Conservation (phyloP, 1,140 invertebrate genomes). For the Drosophila nannoptera region DNA sequence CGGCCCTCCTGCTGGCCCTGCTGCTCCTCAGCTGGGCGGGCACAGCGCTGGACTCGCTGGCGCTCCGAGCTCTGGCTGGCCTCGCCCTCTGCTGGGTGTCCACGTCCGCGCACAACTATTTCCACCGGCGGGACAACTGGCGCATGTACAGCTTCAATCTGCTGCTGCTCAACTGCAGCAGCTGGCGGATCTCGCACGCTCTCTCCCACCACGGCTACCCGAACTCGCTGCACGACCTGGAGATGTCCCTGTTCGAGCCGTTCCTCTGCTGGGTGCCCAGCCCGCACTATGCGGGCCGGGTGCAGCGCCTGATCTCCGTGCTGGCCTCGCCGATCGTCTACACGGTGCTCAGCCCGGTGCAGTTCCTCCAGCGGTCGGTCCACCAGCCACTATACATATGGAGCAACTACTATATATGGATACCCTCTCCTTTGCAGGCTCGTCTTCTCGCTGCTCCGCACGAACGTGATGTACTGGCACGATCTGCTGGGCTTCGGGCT, state of each 20-base stretch:
- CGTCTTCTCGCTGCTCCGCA: conserved; percentile 31
- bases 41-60: conserved; percentile 79
- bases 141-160: conserved; percentile 90
- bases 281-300: conserved; percentile 75
- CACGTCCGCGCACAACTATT: conserved; percentile 88
- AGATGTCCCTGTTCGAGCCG: conserved; percentile 86
- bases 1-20: conserved; percentile 79
- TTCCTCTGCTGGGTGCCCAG: conserved; percentile 84
- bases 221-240: conserved; percentile 88
- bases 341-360: conserved; percentile 71
- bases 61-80: conserved; percentile 79
- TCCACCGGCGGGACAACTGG: conserved; percentile 89
- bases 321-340: conserved; percentile 81
- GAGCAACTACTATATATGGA: background rate
- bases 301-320: conserved; percentile 78
- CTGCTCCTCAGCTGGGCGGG: conserved; percentile 81
- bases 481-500: conserved; percentile 80
- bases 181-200: conserved; percentile 88
- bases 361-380: conserved; percentile 80
- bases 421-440: conserved; percentile 21
- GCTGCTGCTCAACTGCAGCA: conserved; percentile 82
- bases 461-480: conserved; percentile 67
- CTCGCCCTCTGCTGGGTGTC: conserved; percentile 81
- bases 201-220: conserved; percentile 90
- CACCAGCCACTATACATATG: too few species aligned